Evolutionary conservation across 2,888 invertebrate genomes (phyloP), one percentile per base, ranked within the genome.

Genomic region (Nasonovia ribisnigri): DNA sequence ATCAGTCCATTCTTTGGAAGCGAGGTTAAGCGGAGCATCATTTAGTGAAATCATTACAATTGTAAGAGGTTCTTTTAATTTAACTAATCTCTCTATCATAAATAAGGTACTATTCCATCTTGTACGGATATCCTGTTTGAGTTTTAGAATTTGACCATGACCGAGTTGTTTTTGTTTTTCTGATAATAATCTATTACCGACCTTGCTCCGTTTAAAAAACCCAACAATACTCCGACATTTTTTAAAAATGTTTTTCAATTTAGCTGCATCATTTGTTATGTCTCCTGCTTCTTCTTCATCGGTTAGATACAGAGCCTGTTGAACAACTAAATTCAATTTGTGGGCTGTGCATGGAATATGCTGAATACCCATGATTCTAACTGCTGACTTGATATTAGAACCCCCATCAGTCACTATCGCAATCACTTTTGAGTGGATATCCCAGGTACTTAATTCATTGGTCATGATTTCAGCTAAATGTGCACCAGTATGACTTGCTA

Each of bases 111-210:
- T 48, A 48, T 48, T 48, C 48, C 48, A 48, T 13, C 48, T 13
- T 13, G 48, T 48, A 48, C 48, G 48, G 13, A 48, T 11, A 48
- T 48, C 48, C 48, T 48, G 48, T 13, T 48, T 48, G 1, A 48
- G 48, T 48, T 48, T 48, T 48, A 48, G 11, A 48, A 8, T 48
- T 48, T 48, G 48, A 11, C 48, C 48, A 95, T 95, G 95, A 67
- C 87, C 87, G 5, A 51, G n/a, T 43, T 51, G 87, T 16, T 5
- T 51, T 51, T 87, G n/a, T 11, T 87, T 51, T 87, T 51, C 24
- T 29, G 13, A n/a, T 13, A 48, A 29, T 13, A 48, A 29, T n/a
- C 48, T 48, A n/a, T 87, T 87, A 13, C 87, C 87, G 3, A 87
- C n/a, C 29, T 87, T 48, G 46, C 88, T 54, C 20, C 54, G 88